A percentile compares a stretch with the other conserved stretches of the same genome.
phyloP scores from a whole-genome alignment of 2,888 invertebrate genomes.

The Macaria notata region DNA sequence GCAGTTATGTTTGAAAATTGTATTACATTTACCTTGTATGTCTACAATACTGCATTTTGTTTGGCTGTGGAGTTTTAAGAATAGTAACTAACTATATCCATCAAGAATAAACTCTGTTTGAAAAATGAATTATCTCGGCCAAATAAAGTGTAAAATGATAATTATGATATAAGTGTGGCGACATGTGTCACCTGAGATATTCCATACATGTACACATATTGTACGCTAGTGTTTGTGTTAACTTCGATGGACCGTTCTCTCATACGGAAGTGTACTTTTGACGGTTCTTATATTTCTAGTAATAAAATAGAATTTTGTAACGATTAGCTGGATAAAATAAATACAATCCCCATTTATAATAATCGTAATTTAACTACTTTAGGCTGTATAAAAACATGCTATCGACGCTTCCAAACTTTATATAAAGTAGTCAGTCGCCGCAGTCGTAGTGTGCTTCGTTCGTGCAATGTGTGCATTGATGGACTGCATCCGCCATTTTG shows the following conservation, averaged over 20 bases:
- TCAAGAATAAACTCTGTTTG: no score
- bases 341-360: slow-evolving; percentile 22
- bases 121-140: no score
- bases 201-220: no score
- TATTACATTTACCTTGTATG: no score
- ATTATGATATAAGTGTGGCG: no score
- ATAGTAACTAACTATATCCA: no score
- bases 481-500: slow-evolving; percentile 37
- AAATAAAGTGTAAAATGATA: no score
- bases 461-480: slow-evolving; percentile 26
- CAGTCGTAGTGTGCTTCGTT: slow-evolving; percentile 27
- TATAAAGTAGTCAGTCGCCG: slow-evolving; percentile 20
- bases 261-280: slow-evolving; percentile 28
- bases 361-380: slow-evolving; percentile 22
- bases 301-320: slow-evolving; percentile 33
- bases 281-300: slow-evolving; percentile 27
- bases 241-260: slow-evolving; percentile 17
- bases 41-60: no score
- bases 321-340: slow-evolving; percentile 22
- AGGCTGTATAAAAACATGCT: slow-evolving; percentile 22
- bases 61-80: no score
- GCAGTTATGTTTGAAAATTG: no score
- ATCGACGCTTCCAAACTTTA: slow-evolving; percentile 15
- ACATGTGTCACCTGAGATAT: no score
- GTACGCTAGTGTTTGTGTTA: no score